Percentiles rank a stretch among this genome's conserved stretches.
Conservation (phyloP, 2,113 vertebrate species). For the Pachycephala philippinensis region DNA sequence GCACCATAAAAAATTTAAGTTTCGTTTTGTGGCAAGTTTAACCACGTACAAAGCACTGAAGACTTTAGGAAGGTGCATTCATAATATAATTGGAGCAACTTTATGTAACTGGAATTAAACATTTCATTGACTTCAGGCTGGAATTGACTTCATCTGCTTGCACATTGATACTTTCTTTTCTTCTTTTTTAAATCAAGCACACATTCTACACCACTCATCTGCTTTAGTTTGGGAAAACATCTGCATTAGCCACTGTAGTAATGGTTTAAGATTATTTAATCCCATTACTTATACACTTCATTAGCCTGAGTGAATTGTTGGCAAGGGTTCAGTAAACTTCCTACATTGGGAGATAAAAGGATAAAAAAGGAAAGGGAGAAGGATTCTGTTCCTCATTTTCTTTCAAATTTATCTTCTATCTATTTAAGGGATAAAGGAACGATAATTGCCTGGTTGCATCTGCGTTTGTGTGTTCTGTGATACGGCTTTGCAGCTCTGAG, state of each 20-base stretch:
- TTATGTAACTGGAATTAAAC: slow-evolving; percentile 50
- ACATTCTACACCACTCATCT: slow-evolving; percentile 53
- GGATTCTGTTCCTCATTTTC: slow-evolving; percentile 60
- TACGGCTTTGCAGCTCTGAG: neutral
- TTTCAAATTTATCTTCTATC: slow-evolving; percentile 68
- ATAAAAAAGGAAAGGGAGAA: slow-evolving; percentile 63
- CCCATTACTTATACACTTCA: slow-evolving; percentile 79
- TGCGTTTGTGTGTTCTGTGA: neutral
- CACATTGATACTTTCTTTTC: slow-evolving; percentile 60
- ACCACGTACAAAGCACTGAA: neutral
- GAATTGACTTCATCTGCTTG: slow-evolving; percentile 50
- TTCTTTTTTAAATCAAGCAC: slow-evolving; percentile 63
- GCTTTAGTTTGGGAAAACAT: slow-evolving; percentile 69
- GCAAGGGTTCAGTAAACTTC: slow-evolving; percentile 75
- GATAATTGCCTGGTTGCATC: slow-evolving; percentile 50
- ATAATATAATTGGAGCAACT: neutral
- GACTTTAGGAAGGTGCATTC: neutral
- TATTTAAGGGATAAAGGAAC: slow-evolving; percentile 60
- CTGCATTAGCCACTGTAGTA: slow-evolving; percentile 70
- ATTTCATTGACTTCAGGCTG: slow-evolving; percentile 49
- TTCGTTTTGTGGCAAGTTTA: neutral
- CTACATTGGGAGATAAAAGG: slow-evolving; percentile 68
- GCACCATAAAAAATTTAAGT: neutral
- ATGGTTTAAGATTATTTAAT: slow-evolving; percentile 77
- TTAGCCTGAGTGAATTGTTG: slow-evolving; percentile 81